Evolutionary conservation across 2,797 vertebrate species (phyloP), one percentile per base, ranked within the genome.

Genomic region (Malurus splendens): DNA sequence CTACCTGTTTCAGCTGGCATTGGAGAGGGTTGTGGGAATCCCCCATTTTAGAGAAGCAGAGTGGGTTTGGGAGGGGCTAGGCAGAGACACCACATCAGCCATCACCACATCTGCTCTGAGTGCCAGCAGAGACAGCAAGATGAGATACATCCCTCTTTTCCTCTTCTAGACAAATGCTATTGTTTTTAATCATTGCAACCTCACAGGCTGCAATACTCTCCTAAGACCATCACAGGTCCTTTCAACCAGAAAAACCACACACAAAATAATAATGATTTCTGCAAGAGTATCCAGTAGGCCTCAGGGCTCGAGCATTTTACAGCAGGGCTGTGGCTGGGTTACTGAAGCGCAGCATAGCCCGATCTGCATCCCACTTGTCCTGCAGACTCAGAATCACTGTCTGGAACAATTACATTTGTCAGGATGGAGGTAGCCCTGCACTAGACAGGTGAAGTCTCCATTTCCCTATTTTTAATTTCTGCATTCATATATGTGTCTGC

Each of bases 201-300:
- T 72, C 47, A 28, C 41, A 68, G 39, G 32, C 23, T 78, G 27
- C 32, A 57, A 8, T 44, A 56, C 4, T 54, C 18, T 67, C 9
- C 51, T 55, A 65, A 54, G 13, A 59, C 8, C 32, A 23, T 25
- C 2, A 1, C 39, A 81, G 51, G 12, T 20, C 18, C 48, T 57
- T 78, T 61, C 41, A 72, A 72, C 10, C 41, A 87, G 77, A 75
- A 80, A 81, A 38, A 80, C 0, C 14, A 74, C 22, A n/a, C 4
- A 48, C 14, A 75, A 61, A 83, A 61, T 57, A 65, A 67, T 33
- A 68, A 65, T 41, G 24, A 89, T 86, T 54, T 51, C 32, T 78
- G 19, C 48, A 83, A 74, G n/a, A 39, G 16, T 14, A 72, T 54
- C 18, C 6, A 2, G 6, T 2, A 7, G 28, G 41, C 18, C 25